phyloP scores from a whole-genome alignment of 2,888 invertebrate species.

The Agapetus fuscipes region DNA sequence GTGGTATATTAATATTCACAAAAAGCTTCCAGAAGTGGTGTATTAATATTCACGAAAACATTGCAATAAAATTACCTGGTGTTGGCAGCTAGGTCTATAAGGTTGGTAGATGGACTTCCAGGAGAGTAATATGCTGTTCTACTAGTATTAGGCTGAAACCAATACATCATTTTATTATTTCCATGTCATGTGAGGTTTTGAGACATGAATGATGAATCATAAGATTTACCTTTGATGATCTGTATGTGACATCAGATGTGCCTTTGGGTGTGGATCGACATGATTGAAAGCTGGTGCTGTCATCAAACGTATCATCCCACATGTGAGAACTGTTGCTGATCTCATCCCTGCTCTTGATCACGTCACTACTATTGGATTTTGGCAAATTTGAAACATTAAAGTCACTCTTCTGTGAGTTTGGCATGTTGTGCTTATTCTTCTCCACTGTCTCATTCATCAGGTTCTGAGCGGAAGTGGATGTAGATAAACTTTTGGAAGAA shows the following conservation, averaged over 20 bases:
- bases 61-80: too few species aligned
- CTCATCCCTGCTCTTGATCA: not conserved
- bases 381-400: not conserved
- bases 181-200: too few species aligned
- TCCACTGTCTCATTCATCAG: not conserved
- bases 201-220: too few species aligned
- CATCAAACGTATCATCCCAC: not conserved
- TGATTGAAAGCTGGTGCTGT: too few species aligned
- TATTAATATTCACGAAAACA: too few species aligned
- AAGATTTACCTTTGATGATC: not conserved
- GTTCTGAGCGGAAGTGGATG: not conserved
- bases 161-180: not conserved
- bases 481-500: not conserved
- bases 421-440: not conserved
- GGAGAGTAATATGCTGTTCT: not conserved
- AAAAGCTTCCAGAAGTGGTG: too few species aligned
- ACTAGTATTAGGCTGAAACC: not conserved
- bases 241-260: not conserved
- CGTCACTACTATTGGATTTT: constrained; percentile 1
- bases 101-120: constrained; percentile 2
- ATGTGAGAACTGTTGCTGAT: not conserved
- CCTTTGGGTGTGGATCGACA: not conserved
- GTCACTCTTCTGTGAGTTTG: not conserved
- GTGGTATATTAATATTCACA: too few species aligned
- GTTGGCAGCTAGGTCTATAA: constrained; percentile 18